These are phyloP conservation scores for Tortrix viridana DNA, from an alignment of 2,888 invertebrate species.

Conservation along the genomic window DNA sequence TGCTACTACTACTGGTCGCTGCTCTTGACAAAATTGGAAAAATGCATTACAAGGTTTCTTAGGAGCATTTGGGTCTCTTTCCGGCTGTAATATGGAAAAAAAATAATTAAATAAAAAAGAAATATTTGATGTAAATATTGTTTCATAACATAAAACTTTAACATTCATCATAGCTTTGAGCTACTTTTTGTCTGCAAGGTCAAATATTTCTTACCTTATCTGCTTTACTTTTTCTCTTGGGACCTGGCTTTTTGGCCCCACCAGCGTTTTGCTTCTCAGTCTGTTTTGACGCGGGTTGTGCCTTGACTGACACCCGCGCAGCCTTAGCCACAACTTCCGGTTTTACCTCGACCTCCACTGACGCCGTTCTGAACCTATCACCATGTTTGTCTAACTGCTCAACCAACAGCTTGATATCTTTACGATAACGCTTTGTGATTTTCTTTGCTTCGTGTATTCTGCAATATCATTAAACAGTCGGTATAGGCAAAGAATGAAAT, in stretches of 20 bases:
- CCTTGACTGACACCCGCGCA: constrained; percentile 57
- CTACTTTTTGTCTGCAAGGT: too few relatives aligned
- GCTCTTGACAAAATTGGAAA: constrained; percentile 92
- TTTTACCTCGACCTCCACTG: constrained; percentile 83
- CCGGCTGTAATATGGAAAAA: constrained; percentile 56
- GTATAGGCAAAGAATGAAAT: constrained; percentile 43
- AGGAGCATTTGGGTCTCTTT: constrained; percentile 89
- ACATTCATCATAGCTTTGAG: too few relatives aligned
- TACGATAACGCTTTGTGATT: constrained; percentile 86
- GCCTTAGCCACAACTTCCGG: constrained; percentile 59
- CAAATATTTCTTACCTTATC: constrained; percentile 74
- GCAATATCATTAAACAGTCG: constrained; percentile 51
- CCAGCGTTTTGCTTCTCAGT: constrained; percentile 63
- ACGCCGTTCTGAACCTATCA: constrained; percentile 87
- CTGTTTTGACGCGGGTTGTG: constrained; percentile 58
- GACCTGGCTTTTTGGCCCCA: constrained; percentile 67
- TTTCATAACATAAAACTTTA: neutral
- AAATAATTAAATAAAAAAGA: too few relatives aligned
- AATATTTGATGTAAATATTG: neutral
- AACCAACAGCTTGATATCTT: constrained; percentile 88
- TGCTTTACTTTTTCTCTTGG: constrained; percentile 85
- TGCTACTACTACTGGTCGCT: constrained; percentile 88
- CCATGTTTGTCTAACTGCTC: constrained; percentile 88
- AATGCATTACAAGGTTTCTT: constrained; percentile 92
- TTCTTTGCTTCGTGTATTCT: constrained; percentile 89